Base-by-base conservation (phyloP, 2,888 invertebrate species). In the Plebejus anna region DNA sequence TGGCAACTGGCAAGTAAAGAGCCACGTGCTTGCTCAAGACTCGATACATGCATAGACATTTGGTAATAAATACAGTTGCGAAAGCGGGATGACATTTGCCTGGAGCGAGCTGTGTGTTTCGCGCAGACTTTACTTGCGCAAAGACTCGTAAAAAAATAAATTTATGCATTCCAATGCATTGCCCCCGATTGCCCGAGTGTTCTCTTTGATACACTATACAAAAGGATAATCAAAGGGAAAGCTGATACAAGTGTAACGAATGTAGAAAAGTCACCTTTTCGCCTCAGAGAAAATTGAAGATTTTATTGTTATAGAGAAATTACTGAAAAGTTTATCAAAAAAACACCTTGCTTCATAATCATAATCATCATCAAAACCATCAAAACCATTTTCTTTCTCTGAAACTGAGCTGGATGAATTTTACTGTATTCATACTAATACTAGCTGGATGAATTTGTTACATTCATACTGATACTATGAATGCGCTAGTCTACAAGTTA, bases 11-110 rank as follows among this genome's bases (percentile, higher is more conserved):
- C 61, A 28, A 28, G 28, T 51, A 51, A 72, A 72, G 28, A 72
- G 28, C 47, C 47, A 47, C 42, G 38, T 11, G n/a, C 72, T 72
- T 22, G 47, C 42, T 72, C 72, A 22, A 61, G 59, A 59, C n/a
- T 22, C 38, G 71, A 71, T n/a, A 47, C 71, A 22, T 51, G 51
- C 76, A 83, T 82, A 88, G 85, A 84, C 86, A 87, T 89, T 89
- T 89, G 84, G 86, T 86, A 91, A 90, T 89, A 90, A 89, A 88
- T 85, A 86, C 78, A 78, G 84, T 92, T 91, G 85, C 88, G 82
- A 85, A 90, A 92, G 83, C 81, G 85, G 89, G 85, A 90, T 91
- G 92, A 90, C 91, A 92, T 92, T 91, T 91, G 84, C 85, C 84
- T 85, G 84, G 85, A 85, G 84, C 70, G 38, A 51, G 70, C 75